These are phyloP conservation scores for Kryptopterus vitreolus DNA, from an alignment of 2,797 vertebrate genomes.

Conservation along the genomic window DNA sequence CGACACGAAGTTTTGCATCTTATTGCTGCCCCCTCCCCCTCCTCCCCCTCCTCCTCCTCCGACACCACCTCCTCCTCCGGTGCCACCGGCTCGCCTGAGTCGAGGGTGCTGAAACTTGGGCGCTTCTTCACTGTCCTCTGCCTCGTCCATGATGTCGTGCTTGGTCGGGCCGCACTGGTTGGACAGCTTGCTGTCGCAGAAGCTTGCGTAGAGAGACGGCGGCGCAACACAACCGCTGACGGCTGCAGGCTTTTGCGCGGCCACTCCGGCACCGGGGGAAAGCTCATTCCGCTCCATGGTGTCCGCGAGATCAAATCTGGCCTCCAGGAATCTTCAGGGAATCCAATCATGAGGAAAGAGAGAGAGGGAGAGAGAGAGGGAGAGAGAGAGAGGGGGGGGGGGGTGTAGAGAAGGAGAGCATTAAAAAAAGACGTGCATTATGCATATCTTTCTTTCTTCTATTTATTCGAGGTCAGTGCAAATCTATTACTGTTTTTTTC, in stretches of 20 bases:
- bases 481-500: neutral
- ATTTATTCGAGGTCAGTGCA: neutral
- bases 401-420: no score
- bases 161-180: slow-evolving; percentile 55
- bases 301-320: slow-evolving; percentile 72
- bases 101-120: slow-evolving; percentile 79
- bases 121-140: slow-evolving; percentile 75
- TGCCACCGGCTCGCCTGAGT: slow-evolving; percentile 73
- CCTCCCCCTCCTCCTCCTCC: slow-evolving; percentile 67
- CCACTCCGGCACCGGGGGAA: slow-evolving; percentile 66
- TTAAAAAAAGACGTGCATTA: no score
- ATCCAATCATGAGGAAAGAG: slow-evolving; percentile 24
- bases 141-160: slow-evolving; percentile 72
- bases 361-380: slow-evolving; percentile 50
- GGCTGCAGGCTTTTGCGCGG: slow-evolving; percentile 71
- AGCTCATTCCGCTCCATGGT: slow-evolving; percentile 77
- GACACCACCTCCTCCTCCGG: slow-evolving; percentile 55
- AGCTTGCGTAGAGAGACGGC: slow-evolving; percentile 27
- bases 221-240: slow-evolving; percentile 33
- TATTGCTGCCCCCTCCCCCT: slow-evolving; percentile 74
- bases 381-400: neutral
- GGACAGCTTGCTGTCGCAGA: slow-evolving; percentile 30
- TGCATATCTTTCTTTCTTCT: neutral
- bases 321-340: slow-evolving; percentile 73
- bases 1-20: slow-evolving; percentile 79